Evolutionary conservation across 2,113 vertebrate species (phyloP).

Genomic region (Cricetomys ansorgei): DNA sequence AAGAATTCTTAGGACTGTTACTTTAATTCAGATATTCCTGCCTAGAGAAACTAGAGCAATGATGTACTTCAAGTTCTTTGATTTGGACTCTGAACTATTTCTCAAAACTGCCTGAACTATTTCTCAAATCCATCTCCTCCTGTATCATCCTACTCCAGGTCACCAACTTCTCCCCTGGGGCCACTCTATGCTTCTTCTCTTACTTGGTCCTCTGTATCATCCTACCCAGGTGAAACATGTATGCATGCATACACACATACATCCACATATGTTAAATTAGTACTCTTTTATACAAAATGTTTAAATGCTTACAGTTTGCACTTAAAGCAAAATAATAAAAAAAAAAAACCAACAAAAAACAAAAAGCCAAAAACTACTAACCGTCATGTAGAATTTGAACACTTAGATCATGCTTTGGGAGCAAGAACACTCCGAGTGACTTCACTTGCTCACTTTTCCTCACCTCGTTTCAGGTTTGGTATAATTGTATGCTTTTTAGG

Average conservation of each 20-base stretch:
- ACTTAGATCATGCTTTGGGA: not conserved
- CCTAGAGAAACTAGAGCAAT: not conserved
- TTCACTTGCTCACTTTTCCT: not conserved
- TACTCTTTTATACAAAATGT: not conserved
- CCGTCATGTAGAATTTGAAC: not conserved
- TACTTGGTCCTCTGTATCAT: not conserved
- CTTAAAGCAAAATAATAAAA: not conserved
- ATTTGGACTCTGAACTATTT: not conserved
- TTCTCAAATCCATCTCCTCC: not conserved
- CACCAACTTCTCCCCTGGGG: not conserved
- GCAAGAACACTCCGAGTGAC: not conserved
- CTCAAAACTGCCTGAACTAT: not conserved
- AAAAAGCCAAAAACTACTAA: not conserved
- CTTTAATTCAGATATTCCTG: not conserved
- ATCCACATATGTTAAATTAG: not conserved
- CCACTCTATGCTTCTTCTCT: not conserved
- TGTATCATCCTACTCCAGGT: not conserved
- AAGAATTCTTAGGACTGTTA: not conserved
- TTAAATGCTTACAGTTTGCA: not conserved
- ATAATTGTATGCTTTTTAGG: not conserved
- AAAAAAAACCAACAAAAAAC: too few relatives aligned
- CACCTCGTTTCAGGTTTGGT: not conserved
- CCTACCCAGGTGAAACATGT: not conserved
- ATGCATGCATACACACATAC: too few relatives aligned
- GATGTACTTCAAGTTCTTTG: not conserved